Conservation (phyloP, 2,113 vertebrate genomes). For the Burhinus bistriatus region DNA sequence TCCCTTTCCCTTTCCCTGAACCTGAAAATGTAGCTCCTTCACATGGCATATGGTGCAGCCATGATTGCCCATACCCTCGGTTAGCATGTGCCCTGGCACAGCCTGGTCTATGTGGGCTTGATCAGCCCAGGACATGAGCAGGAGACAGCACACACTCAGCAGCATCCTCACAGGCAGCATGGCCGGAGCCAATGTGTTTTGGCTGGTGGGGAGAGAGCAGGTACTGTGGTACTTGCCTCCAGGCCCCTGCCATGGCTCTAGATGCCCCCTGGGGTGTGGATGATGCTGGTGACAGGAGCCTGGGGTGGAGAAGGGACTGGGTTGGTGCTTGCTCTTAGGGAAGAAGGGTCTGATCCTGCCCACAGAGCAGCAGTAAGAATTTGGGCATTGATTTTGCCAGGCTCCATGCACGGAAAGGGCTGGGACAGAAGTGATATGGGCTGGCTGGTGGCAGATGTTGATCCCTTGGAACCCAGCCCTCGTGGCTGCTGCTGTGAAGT, state of each 20-base stretch:
- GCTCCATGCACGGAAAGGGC: background rate
- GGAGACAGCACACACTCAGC: background rate
- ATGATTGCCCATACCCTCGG: accelerated
- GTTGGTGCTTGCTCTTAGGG: background rate
- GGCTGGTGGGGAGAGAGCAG: background rate
- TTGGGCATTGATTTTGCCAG: background rate
- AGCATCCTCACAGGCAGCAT: background rate
- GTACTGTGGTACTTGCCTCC: background rate
- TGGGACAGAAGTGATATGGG: background rate
- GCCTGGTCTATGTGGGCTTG: background rate
- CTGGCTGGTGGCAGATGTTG: background rate
- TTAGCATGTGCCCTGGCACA: accelerated
- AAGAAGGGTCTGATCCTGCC: background rate
- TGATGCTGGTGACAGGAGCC: background rate
- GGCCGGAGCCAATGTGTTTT: background rate
- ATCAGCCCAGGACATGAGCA: background rate
- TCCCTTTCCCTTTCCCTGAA: background rate
- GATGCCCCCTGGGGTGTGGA: background rate
- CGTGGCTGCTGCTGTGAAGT: background rate
- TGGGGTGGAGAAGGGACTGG: background rate
- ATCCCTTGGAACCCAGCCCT: background rate
- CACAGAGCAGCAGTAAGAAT: background rate
- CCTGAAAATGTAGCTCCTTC: background rate
- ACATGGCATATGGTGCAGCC: accelerated
- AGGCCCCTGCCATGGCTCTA: background rate